Base-by-base conservation (phyloP, 2,888 invertebrate species). In the Standfussiana lucernea region DNA sequence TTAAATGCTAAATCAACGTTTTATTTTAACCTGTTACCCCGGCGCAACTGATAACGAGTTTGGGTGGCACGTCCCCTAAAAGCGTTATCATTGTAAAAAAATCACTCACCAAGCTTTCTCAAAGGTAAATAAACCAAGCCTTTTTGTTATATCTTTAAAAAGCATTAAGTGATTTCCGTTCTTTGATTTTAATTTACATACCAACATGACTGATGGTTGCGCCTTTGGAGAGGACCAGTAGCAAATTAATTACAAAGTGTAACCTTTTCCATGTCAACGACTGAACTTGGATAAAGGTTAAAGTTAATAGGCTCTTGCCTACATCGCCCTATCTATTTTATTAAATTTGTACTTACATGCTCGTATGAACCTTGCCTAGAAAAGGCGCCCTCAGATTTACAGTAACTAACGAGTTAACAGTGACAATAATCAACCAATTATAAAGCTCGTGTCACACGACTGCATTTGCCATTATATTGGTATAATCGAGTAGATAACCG, bases 1-100 rank as follows among this genome's bases (percentile, higher is more conserved):
- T 94, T 93, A 91, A 94, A 95, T 92, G 93, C 93, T 94, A 94
- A 94, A 94, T 94, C 93, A 92, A 93, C 91, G 90, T 93, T 93
- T 93, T 92, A 92, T 93, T 93, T 93, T 89, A 93, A 94, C 92
- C 92, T 92, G 93, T 91, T 92, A 87, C 91, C 83, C 90, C 84
- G 89, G 87, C 87, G 89, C 88, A 89, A 90, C 87, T 94, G 95
- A 96, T 96, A 96, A 95, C 91, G 88, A 91, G 89, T 94, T 94
- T 94, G 95, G 95, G 95, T 95, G 95, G 95, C 93, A 89, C 89
- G 93, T 90, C 88, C 90, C 89, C 90, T 93, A 92, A 94, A 91
- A 91, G 91, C 89, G 87, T 93, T 95, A 95, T 94, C 93, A 88
- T 84, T 66, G 64, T 37, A 86, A 90, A 90, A 79, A 91, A 91